Conservation (phyloP, 1,140 invertebrate species). For the Sycobia sp. region DNA sequence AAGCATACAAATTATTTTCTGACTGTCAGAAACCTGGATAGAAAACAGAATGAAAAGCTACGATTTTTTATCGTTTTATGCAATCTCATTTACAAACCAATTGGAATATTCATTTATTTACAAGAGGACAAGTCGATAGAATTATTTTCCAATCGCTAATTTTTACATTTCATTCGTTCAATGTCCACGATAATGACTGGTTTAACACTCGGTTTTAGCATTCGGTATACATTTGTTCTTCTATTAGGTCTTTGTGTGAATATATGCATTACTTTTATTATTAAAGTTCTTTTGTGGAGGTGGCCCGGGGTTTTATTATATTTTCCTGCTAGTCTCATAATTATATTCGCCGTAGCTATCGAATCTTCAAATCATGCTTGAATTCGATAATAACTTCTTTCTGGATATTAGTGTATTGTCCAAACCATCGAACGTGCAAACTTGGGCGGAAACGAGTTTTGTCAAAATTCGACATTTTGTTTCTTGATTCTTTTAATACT, state of each 20-base stretch:
- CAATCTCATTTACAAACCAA: constrained; percentile 9
- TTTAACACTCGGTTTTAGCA: neutral
- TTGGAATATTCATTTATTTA: constrained; percentile 16
- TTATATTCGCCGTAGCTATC: constrained; percentile 14
- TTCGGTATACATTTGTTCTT: neutral
- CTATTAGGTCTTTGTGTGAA: neutral
- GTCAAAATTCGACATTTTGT: neutral
- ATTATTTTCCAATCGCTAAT: neutral
- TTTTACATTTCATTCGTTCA: constrained; percentile 1
- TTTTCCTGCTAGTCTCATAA: constrained; percentile 8
- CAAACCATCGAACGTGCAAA: constrained; percentile 31
- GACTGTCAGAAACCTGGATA: constrained; percentile 9
- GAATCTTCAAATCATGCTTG: constrained; percentile 36
- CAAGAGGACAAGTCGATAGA: neutral
- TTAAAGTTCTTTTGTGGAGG: constrained; percentile 37
- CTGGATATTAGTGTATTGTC: constrained; percentile 38
- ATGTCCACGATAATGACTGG: constrained; percentile 7
- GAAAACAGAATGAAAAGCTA: constrained; percentile 1
- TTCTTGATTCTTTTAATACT: too few species aligned
- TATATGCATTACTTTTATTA: constrained; percentile 1
- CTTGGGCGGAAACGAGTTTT: constrained; percentile 11
- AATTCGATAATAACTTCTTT: constrained; percentile 14
- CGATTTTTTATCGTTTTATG: neutral
- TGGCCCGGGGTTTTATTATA: constrained; percentile 44
- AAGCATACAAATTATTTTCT: constrained; percentile 6